Base-by-base conservation (phyloP, 2,113 vertebrate species). In the Phaetusa simplex region DNA sequence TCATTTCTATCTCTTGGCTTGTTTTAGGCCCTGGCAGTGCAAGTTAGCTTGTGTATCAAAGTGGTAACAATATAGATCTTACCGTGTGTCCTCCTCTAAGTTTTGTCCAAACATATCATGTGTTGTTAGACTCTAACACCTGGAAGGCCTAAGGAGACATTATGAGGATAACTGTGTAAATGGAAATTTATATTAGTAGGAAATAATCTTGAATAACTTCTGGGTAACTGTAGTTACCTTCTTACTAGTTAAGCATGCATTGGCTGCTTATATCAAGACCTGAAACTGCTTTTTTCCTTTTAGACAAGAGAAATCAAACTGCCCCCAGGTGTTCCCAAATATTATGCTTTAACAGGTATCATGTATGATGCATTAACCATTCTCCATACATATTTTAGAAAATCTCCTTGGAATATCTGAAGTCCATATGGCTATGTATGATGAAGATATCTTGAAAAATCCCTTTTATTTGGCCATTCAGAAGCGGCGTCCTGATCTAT, bases 341-440 rank as follows among this genome's bases (percentile, higher is more conserved):
- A 38, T 0, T 50, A 0, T 47, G 5, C 40, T 86, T 45, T 43
- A 62, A 38, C 32, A 74, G 55, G 14, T n/a, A 13, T 4, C 1
- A 4, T 3, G 2, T 55, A 17, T 56, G 27, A 52, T 38, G 21
- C 6, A 23, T 49, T 50, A 77, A 8, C 66, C 5, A 3, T 86
- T 95, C 16, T 83, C 38, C 4, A 1, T 71, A 10, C 47, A 2
- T 66, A 4, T 97, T 94, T 27, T 82, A 98, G 98, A 95, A 95
- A 90, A 76, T 49, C 62, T 77, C 59, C 21, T 58, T 83, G 96
- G 84, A 82, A 78, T 61, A 67, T 78, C 94, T 97, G 97, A 96
- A 97, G 98, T 98, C 98, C 99, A 97, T 98, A 99, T 99, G 99
- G 99, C 99, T 98, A 97, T 99, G 81, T 99, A 99, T 98, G 99